Base-by-base conservation (phyloP, 2,888 invertebrate genomes). In the Calameuta idolon region DNA sequence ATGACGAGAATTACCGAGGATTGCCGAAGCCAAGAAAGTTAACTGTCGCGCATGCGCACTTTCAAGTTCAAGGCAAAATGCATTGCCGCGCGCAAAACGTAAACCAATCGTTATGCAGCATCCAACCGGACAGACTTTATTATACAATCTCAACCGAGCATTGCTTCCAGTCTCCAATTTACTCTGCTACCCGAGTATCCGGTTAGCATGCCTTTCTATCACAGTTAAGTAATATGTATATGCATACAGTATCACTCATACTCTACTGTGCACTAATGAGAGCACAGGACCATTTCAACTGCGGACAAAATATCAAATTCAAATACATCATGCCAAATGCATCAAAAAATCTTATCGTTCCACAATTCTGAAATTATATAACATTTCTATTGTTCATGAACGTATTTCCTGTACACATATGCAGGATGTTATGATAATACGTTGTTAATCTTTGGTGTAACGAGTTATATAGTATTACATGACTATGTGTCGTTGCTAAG, bases 61-160 rank as follows among this genome's bases (percentile, higher is more conserved):
- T 23, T 69, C 74, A 76, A 76, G 74, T 76, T 79, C 74, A 69
- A 33, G 40, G 82, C 78, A 78, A 82, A 81, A 79, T 81, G 75
- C 78, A 80, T 31, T 34, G 71, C 71, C 30, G 71, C 71, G 55
- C 55, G 55, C 15, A 55, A 55, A 55, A 55, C 55, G 55, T 15
- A 23, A 55, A 9, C 55, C 55, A 55, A 55, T 55, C 55, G 55
- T 55, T 55, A 55, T 55, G 23, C 55, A 55, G 55, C 55, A 55
- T 55, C 23, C 55, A 23, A 15, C 55, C 55, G 55, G 55, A 55
- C 55, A 55, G 55, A 40, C 55, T 55, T 23, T 55, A 23, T 23
- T 23, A 55, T 55, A 23, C 55, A 55, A 55, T 55, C 55, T 55
- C 55, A 55, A 9, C 55, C 55, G 23, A 55, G 2, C 55, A 15